Evolutionary conservation across 2,113 vertebrate genomes (phyloP), one percentile per base, ranked within the genome.

Genomic region (Chaenogobius annularis): DNA sequence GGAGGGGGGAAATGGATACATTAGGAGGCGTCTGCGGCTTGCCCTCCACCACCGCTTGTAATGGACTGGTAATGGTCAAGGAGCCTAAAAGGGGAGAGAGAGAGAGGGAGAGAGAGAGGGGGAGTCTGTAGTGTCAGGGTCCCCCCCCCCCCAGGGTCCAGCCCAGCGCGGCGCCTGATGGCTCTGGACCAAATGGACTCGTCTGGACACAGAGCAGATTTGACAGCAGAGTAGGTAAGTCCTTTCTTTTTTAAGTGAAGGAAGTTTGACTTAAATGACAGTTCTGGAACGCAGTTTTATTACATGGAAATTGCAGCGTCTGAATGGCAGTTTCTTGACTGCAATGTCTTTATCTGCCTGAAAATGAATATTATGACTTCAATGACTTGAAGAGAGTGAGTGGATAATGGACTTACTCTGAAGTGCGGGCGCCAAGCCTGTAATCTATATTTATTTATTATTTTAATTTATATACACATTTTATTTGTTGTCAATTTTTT

Each of bases 1-100:
- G 88, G 91, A 90, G 87, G 83, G 86, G n/a, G 91, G 90, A 92
- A 93, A 91, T 90, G 89, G 92, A 92, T 90, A 89, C 90, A 91
- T 93, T 93, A 92, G 88, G 87, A 92, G 88, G 87, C 84, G 89
- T 91, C 87, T 91, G 89, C 69, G 86, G 88, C 83, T 84, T 76
- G 77, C 81, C 87, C 88, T 87, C 90, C 85, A 84, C 81, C 75
- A 81, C 86, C 47, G 70, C 87, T 79, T 84, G 89, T 93, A 92
- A 93, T 91, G 91, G 90, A 91, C 84, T 90, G 88, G 86, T 92
- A 93, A 93, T 91, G 92, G 89, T 90, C 88, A 87, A 88, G 87
- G 85, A 90, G 88, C 85, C 73, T 26, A 26, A 10, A 73, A 58
- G 83, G 72, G 66, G 75, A 64, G 75, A 76, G 80, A 86, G 87